Percentiles rank a stretch among this genome's conserved stretches.
These are phyloP conservation scores for Opisthocomus hoazin DNA, from an alignment of 2,113 vertebrate genomes.

Conservation along the genomic window DNA sequence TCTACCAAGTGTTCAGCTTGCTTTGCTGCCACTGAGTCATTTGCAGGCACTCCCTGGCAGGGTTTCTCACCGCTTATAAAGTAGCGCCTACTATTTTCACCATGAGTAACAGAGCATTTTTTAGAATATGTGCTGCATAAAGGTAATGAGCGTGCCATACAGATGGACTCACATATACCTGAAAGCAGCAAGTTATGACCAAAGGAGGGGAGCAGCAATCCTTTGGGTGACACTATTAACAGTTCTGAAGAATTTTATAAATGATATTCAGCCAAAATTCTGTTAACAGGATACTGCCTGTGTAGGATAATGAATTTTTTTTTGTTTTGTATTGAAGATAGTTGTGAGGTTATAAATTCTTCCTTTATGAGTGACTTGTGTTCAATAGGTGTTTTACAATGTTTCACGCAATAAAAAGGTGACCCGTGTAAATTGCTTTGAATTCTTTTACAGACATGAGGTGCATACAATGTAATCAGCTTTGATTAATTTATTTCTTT, in stretches of 20 bases:
- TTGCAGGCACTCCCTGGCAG: background rate
- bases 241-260: constrained; percentile 45
- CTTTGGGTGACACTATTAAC: background rate
- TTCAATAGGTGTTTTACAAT: background rate
- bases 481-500: constrained; percentile 40
- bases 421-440: constrained; percentile 39
- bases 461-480: background rate
- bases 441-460: constrained; percentile 57
- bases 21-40: background rate
- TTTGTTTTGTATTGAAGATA: constrained; percentile 46
- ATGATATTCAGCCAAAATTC: constrained; percentile 35
- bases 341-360: constrained; percentile 33
- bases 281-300: background rate
- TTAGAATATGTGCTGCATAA: background rate
- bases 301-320: constrained; percentile 32
- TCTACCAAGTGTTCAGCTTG: background rate
- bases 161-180: background rate
- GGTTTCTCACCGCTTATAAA: background rate
- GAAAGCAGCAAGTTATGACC: background rate
- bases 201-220: background rate
- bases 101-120: background rate
- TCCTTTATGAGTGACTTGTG: constrained; percentile 13
- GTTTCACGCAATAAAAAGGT: constrained; percentile 49
- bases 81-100: background rate
- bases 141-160: background rate